Percentiles rank a stretch among this genome's conserved stretches.
phyloP scores from a whole-genome alignment of 2,113 vertebrate genomes.

The Zosterops japonicus region DNA sequence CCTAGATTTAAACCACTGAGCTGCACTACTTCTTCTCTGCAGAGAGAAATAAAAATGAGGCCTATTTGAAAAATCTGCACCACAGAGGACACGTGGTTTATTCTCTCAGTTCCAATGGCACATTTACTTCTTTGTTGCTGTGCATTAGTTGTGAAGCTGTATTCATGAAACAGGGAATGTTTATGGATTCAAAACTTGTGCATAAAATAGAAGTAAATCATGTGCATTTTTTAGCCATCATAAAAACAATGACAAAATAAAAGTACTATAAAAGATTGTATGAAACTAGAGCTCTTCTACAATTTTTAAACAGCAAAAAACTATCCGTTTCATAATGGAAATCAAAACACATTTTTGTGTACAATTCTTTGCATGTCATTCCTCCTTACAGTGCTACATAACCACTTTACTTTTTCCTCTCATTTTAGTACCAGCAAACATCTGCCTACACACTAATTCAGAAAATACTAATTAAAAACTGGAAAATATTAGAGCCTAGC shows the following conservation, averaged over 20 bases:
- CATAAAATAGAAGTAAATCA: not conserved
- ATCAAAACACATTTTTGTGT: not conserved
- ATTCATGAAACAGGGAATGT: not conserved
- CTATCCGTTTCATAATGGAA: not conserved
- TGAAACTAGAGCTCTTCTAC: slow-evolving; percentile 16
- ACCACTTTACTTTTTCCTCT: not conserved
- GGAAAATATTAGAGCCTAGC: not conserved
- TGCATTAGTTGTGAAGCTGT: not conserved
- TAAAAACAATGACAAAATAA: slow-evolving; percentile 6
- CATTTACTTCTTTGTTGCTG: not conserved
- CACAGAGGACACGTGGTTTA: not conserved
- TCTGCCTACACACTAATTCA: slow-evolving; percentile 32
- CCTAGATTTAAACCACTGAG: not conserved
- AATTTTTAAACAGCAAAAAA: not conserved
- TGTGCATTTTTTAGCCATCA: not conserved
- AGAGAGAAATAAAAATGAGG: not conserved
- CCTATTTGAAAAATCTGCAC: not conserved
- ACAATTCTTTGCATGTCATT: not conserved
- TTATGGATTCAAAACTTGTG: not conserved
- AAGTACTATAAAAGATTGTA: not conserved
- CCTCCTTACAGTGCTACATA: not conserved
- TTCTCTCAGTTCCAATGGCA: not conserved
- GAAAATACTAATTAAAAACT: slow-evolving; percentile 26
- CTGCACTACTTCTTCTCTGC: not conserved
- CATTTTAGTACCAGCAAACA: slow-evolving; percentile 16